Base-by-base conservation (phyloP, 2,797 vertebrate genomes). In the Parotocinclus haroldoi region DNA sequence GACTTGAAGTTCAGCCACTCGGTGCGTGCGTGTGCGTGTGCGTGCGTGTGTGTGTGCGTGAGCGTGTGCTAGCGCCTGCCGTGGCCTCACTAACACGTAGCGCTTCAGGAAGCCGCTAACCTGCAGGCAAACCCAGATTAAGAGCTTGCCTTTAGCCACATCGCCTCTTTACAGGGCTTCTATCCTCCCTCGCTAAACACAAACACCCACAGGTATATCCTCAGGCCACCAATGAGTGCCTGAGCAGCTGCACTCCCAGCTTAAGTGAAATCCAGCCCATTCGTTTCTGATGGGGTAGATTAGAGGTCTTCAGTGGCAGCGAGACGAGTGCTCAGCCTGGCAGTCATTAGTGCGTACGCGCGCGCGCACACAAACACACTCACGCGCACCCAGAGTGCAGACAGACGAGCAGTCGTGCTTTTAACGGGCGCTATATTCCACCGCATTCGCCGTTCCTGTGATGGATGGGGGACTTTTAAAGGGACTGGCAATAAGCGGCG, bases 81-180 rank as follows among this genome's bases (percentile, higher is more conserved):
- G 6, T 19, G 45, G 73, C 66, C 73, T 78, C 58, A 56, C 66
- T 63, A 75, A 66, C 75, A 66, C 69, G 38, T 73, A 66, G 74
- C 71, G 73, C 79, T 78, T 52, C 73, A 73, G 83, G 74, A 68
- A 64, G 72, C 68, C 67, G 66, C 80, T 75, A 78, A 80, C 78
- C 79, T 78, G 77, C 74, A 78, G 77, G 49, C 73, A 70, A 76
- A 68, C 78, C 68, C 38, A 11, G 50, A 72, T 73, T 27, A 27
- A 27, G 27, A 27, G 27, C 27, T 27, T 27, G 27, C 27, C 27
- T 27, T 27, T 27, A 27, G 27, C 27, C 27, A 27, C 27, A 27
- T 63, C 54, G 17, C 57, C 51, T 36, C 69, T n/a, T 16, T 50
- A 60, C 65, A 52, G 60, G 42, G 27, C 52, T 68, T 49, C 40